Base-by-base conservation (phyloP, 1,140 invertebrate species). In the Nixonia krombeini region DNA sequence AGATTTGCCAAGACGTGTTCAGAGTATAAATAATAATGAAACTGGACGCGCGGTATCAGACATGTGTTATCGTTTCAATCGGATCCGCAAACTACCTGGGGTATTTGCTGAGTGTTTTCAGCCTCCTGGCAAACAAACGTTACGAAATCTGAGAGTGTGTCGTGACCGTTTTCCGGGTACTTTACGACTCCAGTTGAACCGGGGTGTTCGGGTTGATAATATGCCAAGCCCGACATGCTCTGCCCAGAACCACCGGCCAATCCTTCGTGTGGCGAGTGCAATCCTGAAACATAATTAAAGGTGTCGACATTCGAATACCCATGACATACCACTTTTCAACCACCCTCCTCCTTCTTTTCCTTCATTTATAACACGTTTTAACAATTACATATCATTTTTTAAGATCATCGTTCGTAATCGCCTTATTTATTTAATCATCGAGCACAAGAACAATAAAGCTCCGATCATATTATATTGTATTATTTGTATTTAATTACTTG, bases 41-140 rank as follows among this genome's bases (percentile, higher is more conserved):
- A n/a, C n/a, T n/a, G n/a, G n/a, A n/a, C n/a, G n/a, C n/a, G n/a
- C n/a, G n/a, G n/a, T n/a, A n/a, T n/a, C 57, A 58, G 38, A 58
- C 56, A 49, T 37, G 33, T 6, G 50, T 33, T 16, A 18, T 1
- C 13, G 8, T 25, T 4, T 15, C 9, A n/a, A 35, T 53, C 42
- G 42, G 69, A 70, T 67, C 47, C 75, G 73, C 47, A 63, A 75
- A 82, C 81, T 87, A 93, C 93, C 89, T 94, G 93, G 77, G 91
- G 87, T 76, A 90, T 88, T 84, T 92, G 91, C 55, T 93, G 91
- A 70, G 91, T 91, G 68, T 92, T 92, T 72, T 94, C 92, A 31
- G 93, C 92, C 84, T 97, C 96, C 85, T 97, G 95, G 80, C 96
- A 98, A 35, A 98, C 96, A 74, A 98, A 94, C 23, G 95, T 97